Base-by-base conservation (phyloP, 2,888 invertebrate genomes). In the Malacosoma neustria region DNA sequence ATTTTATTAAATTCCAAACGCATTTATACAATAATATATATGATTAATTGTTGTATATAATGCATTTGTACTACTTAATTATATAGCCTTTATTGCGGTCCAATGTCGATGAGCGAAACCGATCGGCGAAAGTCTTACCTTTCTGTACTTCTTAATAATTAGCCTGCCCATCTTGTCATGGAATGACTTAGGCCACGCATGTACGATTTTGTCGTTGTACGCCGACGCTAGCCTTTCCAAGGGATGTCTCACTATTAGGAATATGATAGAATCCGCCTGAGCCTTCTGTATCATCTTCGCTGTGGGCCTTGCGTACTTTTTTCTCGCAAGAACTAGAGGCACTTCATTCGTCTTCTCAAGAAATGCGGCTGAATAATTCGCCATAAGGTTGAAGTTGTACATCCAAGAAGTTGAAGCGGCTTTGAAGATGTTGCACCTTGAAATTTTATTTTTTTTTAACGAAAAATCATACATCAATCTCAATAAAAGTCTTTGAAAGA, bases 361-460 rank as follows among this genome's bases (percentile, higher is more conserved):
- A 76, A 92, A 94, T 36, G 89, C 89, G 6, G 93, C 90, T 40
- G 91, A 89, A 72, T 94, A 94, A 54, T 95, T 95, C 5, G 94
- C 94, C 72, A 95, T 89, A 36, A 94, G 77, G 72, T 95, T 94
- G 75, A 95, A 95, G 76, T 95, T 95, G 76, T 94, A 94, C 92
- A 95, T 94, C 95, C 95, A 95, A 0, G 95, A 94, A 11, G 95
- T 94, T n/a, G 95, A 95, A 2, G 93, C 93, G 3, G 93, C 93
- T 85, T 93, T 93, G 67, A 93, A 93, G 43, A 93, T 90, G 62
- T 93, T 93, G 67, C 93, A 93, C 90, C 90, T 90, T 64, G 29
- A 39, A 39, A 14, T 4, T 30, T 5, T 12, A 13, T 12, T 9
- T 13, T 15, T 11, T n/a, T 38, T 29, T 11, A n/a, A n/a, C n/a